Percentiles rank a stretch among this genome's conserved stretches.
phyloP scores from a whole-genome alignment of 2,113 vertebrate species.

The Phainopepla nitens region DNA sequence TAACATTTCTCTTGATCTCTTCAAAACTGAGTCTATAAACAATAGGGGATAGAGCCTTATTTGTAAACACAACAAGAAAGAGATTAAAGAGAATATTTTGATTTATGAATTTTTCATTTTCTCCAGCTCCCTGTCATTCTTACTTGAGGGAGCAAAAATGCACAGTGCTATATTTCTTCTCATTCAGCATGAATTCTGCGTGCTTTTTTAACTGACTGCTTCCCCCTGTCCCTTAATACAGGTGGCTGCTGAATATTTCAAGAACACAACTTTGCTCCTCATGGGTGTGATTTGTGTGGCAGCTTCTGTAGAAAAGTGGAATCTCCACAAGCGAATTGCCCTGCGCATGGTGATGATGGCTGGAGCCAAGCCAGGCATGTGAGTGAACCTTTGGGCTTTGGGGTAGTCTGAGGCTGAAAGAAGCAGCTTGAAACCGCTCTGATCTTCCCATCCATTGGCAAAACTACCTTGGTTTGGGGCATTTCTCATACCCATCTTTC shows the following conservation, averaged over 20 bases:
- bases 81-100: background rate
- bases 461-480: background rate
- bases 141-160: background rate
- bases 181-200: background rate
- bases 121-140: background rate
- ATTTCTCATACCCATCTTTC: background rate
- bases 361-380: constrained; percentile 97
- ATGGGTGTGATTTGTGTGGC: constrained; percentile 97
- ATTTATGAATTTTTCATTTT: background rate
- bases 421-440: background rate
- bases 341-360: constrained; percentile 96
- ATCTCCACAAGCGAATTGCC: constrained; percentile 92
- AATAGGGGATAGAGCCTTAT: background rate
- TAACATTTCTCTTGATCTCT: background rate
- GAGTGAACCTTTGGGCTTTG: constrained; percentile 51
- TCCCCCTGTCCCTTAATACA: constrained; percentile 16
- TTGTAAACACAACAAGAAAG: background rate
- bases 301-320: constrained; percentile 97
- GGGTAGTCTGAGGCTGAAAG: background rate
- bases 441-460: background rate
- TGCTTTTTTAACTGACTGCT: background rate
- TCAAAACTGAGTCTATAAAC: background rate
- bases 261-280: constrained; percentile 94
- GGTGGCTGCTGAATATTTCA: constrained; percentile 96
- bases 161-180: background rate